Evolutionary conservation across 1,140 invertebrate species (phyloP), one percentile per base, ranked within the genome.

Genomic region (Drosophila obscura): DNA sequence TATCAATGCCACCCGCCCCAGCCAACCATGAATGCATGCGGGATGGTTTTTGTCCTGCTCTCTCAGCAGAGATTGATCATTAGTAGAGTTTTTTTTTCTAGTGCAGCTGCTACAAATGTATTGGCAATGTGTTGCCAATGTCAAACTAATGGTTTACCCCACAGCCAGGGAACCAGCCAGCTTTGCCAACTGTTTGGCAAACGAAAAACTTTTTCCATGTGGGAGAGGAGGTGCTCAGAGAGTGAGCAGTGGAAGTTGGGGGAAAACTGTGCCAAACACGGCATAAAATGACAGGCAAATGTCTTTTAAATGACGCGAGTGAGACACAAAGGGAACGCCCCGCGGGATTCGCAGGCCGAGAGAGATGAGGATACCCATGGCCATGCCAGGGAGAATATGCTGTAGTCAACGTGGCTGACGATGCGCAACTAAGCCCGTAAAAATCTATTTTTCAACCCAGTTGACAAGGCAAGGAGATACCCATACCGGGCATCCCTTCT

Each of bases 221-320:
- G 57, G 57, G 66, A 46, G 49, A 39, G 7, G 62, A 68, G 51
- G 26, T 41, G 19, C 49, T 57, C 24, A 19, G 5, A 1, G 44
- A 68, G 26, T 68, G 64, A 9, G 43, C 6, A 11, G 64, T 9
- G 45, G 48, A 39, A 43, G 51, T 19, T 69, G 64, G 66, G 73
- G 73, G 62, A 83, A 87, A 87, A 87, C 72, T 87, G 83, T 87
- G 83, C 83, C 83, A 87, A 85, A 88, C 79, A 87, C 83, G 83
- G 83, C 83, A 87, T 87, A 88, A 87, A 87, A 87, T 87, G 79
- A 87, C 83, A 87, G 83, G 83, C 83, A 87, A 87, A 87, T 87
- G 83, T 87, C 83, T 87, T 88, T 87, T 87, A 88, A 87, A 87
- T 87, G 83, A 87, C 83, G 84, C 83, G 84, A 87, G 79, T 79